Evolutionary conservation across 2,797 vertebrate genomes (phyloP).

Genomic region (Buceros bicornis): DNA sequence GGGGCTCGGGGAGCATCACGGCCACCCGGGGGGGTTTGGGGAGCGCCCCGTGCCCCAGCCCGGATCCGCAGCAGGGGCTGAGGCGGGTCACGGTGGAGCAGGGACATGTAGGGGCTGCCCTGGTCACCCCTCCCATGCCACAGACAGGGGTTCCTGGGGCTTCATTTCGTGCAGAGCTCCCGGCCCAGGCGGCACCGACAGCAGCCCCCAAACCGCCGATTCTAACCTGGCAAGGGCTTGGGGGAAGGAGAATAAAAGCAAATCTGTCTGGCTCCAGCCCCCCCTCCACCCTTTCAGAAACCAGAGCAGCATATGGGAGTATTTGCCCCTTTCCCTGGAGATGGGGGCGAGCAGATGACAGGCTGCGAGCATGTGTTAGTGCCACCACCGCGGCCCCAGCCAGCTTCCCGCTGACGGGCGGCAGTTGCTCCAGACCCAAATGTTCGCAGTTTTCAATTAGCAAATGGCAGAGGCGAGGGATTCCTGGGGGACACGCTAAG

Average conservation of each 20-base stretch:
- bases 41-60: neutral
- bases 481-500: slow-evolving; percentile 57
- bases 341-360: slow-evolving; percentile 48
- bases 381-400: slow-evolving; percentile 46
- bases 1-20: neutral
- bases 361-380: slow-evolving; percentile 49
- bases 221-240: neutral
- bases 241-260: slow-evolving; percentile 79
- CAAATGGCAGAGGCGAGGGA: slow-evolving; percentile 63
- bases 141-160: neutral
- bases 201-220: neutral
- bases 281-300: slow-evolving; percentile 19
- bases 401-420: slow-evolving; percentile 24
- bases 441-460: slow-evolving; percentile 67
- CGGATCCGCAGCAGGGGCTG: neutral
- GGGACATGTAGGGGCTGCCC: neutral
- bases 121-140: accelerated
- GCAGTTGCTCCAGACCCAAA: slow-evolving; percentile 62
- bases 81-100: accelerated
- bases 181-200: neutral
- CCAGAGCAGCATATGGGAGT: slow-evolving; percentile 58
- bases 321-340: slow-evolving; percentile 62
- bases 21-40: neutral
- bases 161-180: neutral
- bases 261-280: slow-evolving; percentile 47